phyloP scores from a whole-genome alignment of 2,888 invertebrate species.

The Cephus pygmeus region DNA sequence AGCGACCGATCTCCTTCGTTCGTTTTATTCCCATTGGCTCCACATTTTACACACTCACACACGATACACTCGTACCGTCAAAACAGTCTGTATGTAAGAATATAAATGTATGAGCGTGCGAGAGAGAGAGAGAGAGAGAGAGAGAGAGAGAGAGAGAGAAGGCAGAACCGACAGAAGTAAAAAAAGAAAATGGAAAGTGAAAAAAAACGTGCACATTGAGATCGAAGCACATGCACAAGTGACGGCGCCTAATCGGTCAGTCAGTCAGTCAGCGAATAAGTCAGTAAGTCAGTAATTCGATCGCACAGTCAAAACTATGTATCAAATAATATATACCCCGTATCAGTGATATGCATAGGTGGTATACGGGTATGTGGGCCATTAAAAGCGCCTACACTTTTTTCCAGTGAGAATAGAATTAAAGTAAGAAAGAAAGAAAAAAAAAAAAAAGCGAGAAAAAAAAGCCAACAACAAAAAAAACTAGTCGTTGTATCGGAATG shows the following conservation, averaged over 20 bases:
- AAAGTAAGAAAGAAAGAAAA: conserved; percentile 8
- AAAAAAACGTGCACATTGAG: no score
- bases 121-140: not conserved
- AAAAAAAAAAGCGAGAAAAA: not conserved
- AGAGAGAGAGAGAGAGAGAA: not conserved
- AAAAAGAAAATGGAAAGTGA: no score
- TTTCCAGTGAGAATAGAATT: conserved; percentile 31
- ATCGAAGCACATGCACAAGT: not conserved
- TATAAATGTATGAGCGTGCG: not conserved
- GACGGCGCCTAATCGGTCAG: not conserved
- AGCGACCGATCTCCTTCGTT: no score
- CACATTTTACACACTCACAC: no score
- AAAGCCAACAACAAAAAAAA: conserved; percentile 6
- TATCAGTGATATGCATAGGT: conserved; percentile 30
- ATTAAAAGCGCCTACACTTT: conserved; percentile 34
- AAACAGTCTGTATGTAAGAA: no score
- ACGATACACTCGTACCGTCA: no score
- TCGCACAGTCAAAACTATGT: not conserved
- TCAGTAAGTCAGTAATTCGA: conserved; percentile 2
- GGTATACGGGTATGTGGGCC: conserved; percentile 38
- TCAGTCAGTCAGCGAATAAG: not conserved
- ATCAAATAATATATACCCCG: conserved; percentile 21
- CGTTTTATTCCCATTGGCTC: no score
- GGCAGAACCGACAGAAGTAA: no score
- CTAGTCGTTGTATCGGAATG: conserved; percentile 30